Base-by-base conservation (phyloP, 1,140 invertebrate species). In the Drosophila tropicalis region DNA sequence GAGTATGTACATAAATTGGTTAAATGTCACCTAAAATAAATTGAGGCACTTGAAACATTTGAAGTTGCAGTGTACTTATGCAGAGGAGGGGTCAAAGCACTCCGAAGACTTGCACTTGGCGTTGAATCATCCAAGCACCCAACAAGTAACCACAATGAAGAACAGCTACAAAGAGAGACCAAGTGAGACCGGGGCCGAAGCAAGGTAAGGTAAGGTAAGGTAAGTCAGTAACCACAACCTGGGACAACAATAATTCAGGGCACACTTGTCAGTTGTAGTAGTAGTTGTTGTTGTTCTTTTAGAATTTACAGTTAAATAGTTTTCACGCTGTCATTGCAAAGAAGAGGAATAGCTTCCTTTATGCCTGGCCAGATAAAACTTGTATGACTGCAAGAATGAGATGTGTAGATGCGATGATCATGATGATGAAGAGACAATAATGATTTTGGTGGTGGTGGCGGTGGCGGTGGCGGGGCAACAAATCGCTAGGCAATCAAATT, bases 401-500 rank as follows among this genome's bases (percentile, higher is more conserved):
- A 39, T 13, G 36, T 39, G 0, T 9, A 36, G 10, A 13, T 39
- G 36, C 13, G 12, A 39, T 39, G 36, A 55, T 10, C 17, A 32
- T 54, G 19, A n/a, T 15, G n/a, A 32, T 57, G n/a, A 7, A 15
- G 1, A 32, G 55, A 29, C 29, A 12, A 34, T n/a, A 25, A 9
- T 34, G 22, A 10, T 29, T 25, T 34, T 3, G n/a, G n/a, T 17
- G 29, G n/a, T 1, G 13, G n/a, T 7, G 29, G n/a, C 5, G 13
- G n/a, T 10, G 55, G n/a, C 9, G 29, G 25, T 34, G 7, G 34
- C 12, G 12, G 36, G 36, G 3, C 34, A 10, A 36, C 55, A 57
- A 58, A 58, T 58, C 60, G 60, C 19, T 62, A 15, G 66, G 70
- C 68, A 82, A 82, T 82, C 79, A 83, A 79, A 79, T 67, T 69